Percentiles rank a stretch among this genome's conserved stretches.
phyloP scores from a whole-genome alignment of 2,113 vertebrate genomes.

The Neoarius graeffei region DNA sequence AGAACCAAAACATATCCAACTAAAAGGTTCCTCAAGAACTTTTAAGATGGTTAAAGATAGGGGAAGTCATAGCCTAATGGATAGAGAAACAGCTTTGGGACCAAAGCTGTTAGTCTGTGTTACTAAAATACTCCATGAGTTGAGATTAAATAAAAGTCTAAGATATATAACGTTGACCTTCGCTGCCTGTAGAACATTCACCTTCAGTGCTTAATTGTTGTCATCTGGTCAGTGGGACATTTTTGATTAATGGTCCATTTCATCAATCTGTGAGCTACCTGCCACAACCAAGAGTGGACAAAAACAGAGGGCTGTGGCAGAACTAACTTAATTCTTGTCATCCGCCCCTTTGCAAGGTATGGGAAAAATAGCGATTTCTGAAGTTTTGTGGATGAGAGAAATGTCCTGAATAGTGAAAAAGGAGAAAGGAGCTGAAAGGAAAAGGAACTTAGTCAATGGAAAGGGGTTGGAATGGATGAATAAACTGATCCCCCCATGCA shows the following conservation, averaged over 20 bases:
- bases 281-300: conserved; percentile 71
- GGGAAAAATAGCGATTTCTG: conserved; percentile 76
- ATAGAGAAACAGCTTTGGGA: too few species aligned
- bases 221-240: conserved; percentile 55
- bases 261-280: conserved; percentile 71
- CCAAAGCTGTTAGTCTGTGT: not conserved
- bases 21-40: not conserved
- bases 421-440: conserved; percentile 78
- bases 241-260: conserved; percentile 74
- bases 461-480: conserved; percentile 78
- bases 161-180: not conserved
- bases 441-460: conserved; percentile 79
- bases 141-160: not conserved
- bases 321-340: conserved; percentile 83
- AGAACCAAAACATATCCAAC: not conserved
- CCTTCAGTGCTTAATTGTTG: conserved; percentile 32
- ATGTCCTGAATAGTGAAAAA: conserved; percentile 73
- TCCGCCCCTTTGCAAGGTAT: conserved; percentile 82
- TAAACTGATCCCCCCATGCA: conserved; percentile 76
- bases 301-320: conserved; percentile 74
- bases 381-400: conserved; percentile 78
- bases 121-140: not conserved
- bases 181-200: not conserved
- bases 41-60: too few species aligned
- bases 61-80: too few species aligned